Base-by-base conservation (phyloP, 2,797 vertebrate species). In the Lepus townsendii region DNA sequence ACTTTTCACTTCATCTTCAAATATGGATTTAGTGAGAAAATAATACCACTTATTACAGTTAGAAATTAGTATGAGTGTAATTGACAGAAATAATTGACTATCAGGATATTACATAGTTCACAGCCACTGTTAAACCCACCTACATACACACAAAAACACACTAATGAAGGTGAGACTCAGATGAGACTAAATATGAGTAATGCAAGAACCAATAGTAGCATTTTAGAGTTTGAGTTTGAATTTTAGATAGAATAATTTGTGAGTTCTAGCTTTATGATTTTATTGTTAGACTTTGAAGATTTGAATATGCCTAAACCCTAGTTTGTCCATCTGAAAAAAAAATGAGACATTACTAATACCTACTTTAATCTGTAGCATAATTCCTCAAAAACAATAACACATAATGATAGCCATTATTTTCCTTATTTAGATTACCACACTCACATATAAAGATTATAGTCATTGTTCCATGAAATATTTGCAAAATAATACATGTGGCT, bases 381-480 rank as follows among this genome's bases (percentile, higher is more conserved):
- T 54, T 73, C 26, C 9, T 88, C 26, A 35, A 54, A 20, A 0
- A 57, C 10, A 83, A 7, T 69, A 94, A 92, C 60, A 83, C 5
- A 27, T 35, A 42, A 68, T 35, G 4, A 47, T 90, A 85, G 26
- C 38, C 65, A 38, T 52, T 88, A 71, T 35, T 73, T 26, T 85
- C 57, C 35, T 80, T 85, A 66, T 54, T 76, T 47, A 63, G 65
- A 63, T 19, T 20, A 65, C 5, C 30, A 65, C 20, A 69, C 57
- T 69, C 76, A 78, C 1, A 65, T 7, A 57, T 24, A 94, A 52
- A 83, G 69, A 73, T 83, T 13, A 66, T 4, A 69, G 5, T 50
- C 8, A 50, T 83, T 88, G 24, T 90, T 88, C 32, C 52, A 92
- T 87, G 42, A 94, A 92, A 88, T 88, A 88, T 75, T 80, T 71